These are phyloP conservation scores for Aphelinus atriplicis DNA, from an alignment of 1,140 invertebrate genomes.

Conservation along the genomic window DNA sequence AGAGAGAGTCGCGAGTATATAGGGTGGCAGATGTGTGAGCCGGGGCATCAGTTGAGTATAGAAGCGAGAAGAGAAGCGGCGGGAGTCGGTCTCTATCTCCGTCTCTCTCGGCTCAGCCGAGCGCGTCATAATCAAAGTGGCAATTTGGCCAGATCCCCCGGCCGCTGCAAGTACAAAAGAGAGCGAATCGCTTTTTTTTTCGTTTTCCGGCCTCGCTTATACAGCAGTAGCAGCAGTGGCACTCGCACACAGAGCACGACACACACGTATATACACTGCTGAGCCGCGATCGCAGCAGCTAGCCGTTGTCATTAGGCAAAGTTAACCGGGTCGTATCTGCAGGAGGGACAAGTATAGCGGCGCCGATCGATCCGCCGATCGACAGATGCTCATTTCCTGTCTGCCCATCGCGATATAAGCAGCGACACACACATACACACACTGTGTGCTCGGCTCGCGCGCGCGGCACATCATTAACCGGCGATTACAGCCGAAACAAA, in stretches of 20 bases:
- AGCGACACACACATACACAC: background rate
- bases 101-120: background rate
- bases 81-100: conserved; percentile 7
- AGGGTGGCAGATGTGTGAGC: too few relatives aligned
- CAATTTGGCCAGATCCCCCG: conserved; percentile 24
- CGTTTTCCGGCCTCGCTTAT: too few relatives aligned
- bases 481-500: conserved; percentile 68
- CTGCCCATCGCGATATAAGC: conserved; percentile 50
- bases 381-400: conserved; percentile 64
- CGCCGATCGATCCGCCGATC: conserved; percentile 62
- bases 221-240: too few relatives aligned
- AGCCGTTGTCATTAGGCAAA: conserved; percentile 37
- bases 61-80: background rate
- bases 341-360: too few relatives aligned
- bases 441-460: background rate
- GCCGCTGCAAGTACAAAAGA: conserved; percentile 15
- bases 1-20: background rate
- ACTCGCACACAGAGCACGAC: background rate
- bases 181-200: conserved; percentile 22
- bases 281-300: conserved; percentile 12
- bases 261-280: background rate
- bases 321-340: conserved; percentile 33
- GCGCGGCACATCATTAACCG: conserved; percentile 61
- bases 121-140: conserved; percentile 39
- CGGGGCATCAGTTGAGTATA: too few relatives aligned